A percentile compares a stretch with the other conserved stretches of the same genome.
Evolutionary conservation across 2,113 vertebrate species (phyloP).

Genomic region (Montifringilla adamsi): DNA sequence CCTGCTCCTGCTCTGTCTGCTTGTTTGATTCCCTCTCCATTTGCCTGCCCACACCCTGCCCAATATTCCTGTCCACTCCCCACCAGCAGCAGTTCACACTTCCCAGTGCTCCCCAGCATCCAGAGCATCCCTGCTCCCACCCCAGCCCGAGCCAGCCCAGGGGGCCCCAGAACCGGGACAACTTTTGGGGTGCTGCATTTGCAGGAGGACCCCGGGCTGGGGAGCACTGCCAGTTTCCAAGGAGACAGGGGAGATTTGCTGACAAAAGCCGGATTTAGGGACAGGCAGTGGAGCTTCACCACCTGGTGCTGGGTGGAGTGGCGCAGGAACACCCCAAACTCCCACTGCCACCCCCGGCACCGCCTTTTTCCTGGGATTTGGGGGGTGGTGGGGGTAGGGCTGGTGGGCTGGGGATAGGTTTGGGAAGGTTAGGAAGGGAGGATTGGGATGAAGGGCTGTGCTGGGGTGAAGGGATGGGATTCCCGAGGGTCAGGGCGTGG

Average conservation of each 20-base stretch:
- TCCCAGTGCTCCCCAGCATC: neutral
- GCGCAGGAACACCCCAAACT: neutral
- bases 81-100: neutral
- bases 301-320: neutral
- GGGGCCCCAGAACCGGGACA: neutral
- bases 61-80: neutral
- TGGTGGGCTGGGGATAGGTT: neutral
- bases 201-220: neutral
- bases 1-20: neutral
- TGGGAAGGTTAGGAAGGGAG: neutral
- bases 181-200: neutral
- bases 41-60: neutral
- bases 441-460: neutral
- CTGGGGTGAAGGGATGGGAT: neutral
- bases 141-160: neutral
- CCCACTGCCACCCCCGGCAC: neutral
- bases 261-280: neutral
- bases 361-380: neutral
- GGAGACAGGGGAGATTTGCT: neutral
- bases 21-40: neutral
- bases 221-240: conserved; percentile 28
- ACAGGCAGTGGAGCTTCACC: neutral
- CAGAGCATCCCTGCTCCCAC: neutral
- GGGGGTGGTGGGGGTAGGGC: no score
- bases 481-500: fast-evolving